These are phyloP conservation scores for Hecatera dysodea DNA, from an alignment of 2,888 invertebrate species.

Conservation along the genomic window DNA sequence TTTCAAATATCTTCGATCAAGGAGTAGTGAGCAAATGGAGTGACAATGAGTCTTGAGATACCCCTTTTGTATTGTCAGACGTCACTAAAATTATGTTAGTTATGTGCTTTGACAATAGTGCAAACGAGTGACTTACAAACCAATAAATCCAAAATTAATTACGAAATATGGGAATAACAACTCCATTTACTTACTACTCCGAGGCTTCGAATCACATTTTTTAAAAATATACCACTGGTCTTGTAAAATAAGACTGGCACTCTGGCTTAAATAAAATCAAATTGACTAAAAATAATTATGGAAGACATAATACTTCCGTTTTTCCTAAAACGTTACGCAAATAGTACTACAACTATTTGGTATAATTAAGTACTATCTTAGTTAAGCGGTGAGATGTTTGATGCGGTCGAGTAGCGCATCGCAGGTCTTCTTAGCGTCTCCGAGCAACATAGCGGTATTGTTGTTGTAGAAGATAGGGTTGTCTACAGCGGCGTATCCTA, in stretches of 20 bases:
- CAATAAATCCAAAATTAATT: background rate
- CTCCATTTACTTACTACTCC: slow-evolving; percentile 14
- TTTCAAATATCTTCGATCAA: slow-evolving; percentile 3
- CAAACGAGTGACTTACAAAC: background rate
- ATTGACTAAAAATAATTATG: slow-evolving; percentile 22
- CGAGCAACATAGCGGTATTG: slow-evolving; percentile 96
- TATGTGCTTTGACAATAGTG: background rate
- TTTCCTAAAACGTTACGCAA: slow-evolving; percentile 24
- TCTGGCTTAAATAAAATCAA: slow-evolving; percentile 24
- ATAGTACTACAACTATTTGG: slow-evolving; percentile 38
- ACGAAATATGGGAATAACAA: background rate
- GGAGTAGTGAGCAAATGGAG: slow-evolving; percentile 29
- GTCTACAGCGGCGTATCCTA: slow-evolving; percentile 97
- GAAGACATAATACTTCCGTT: slow-evolving; percentile 5
- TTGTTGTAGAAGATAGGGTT: slow-evolving; percentile 98
- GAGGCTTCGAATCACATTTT: background rate
- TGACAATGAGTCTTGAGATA: background rate
- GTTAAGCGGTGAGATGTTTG: slow-evolving; percentile 81
- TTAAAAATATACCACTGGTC: slow-evolving; percentile 7
- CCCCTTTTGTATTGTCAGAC: background rate
- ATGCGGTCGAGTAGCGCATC: slow-evolving; percentile 94
- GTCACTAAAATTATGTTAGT: background rate
- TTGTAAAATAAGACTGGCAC: slow-evolving; percentile 22
- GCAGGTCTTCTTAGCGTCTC: slow-evolving; percentile 98
- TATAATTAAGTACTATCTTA: slow-evolving; percentile 43